A percentile compares a stretch with the other conserved stretches of the same genome.
phyloP scores from a whole-genome alignment of 2,113 vertebrate species.

The Hipposideros armiger region DNA sequence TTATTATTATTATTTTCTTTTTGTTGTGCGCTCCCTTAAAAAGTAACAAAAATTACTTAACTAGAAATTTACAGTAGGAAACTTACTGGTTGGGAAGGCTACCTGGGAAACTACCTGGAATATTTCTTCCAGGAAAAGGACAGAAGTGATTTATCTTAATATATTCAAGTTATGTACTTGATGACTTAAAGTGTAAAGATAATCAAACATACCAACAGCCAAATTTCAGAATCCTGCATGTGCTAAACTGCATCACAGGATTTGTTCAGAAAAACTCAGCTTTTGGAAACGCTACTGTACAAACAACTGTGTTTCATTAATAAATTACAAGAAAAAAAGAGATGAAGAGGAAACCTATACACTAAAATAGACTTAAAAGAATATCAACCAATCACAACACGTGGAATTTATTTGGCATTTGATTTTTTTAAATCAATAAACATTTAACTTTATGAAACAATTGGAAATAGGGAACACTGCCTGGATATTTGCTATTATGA shows the following conservation, averaged over 20 bases:
- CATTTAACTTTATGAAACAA: conserved; percentile 40
- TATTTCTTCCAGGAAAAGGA: background rate
- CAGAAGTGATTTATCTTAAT: background rate
- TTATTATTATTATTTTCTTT: background rate
- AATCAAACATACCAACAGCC: background rate
- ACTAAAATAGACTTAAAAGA: background rate
- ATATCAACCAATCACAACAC: background rate
- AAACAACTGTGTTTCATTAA: background rate
- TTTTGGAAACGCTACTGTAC: background rate
- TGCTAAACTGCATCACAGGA: background rate
- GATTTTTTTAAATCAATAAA: background rate
- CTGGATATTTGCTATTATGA: background rate
- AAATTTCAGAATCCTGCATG: background rate
- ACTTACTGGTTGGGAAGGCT: background rate
- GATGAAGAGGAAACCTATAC: background rate
- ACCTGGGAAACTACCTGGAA: background rate
- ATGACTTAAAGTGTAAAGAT: conserved; percentile 25
- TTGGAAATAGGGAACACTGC: background rate
- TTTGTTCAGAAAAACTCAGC: background rate
- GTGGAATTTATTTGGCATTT: conserved; percentile 2
- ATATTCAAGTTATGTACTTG: background rate
- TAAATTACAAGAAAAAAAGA: conserved; percentile 4
- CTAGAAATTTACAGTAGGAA: background rate
- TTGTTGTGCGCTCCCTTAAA: background rate
- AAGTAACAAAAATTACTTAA: background rate